phyloP scores from a whole-genome alignment of 2,797 vertebrate species.

The Channa striata region DNA sequence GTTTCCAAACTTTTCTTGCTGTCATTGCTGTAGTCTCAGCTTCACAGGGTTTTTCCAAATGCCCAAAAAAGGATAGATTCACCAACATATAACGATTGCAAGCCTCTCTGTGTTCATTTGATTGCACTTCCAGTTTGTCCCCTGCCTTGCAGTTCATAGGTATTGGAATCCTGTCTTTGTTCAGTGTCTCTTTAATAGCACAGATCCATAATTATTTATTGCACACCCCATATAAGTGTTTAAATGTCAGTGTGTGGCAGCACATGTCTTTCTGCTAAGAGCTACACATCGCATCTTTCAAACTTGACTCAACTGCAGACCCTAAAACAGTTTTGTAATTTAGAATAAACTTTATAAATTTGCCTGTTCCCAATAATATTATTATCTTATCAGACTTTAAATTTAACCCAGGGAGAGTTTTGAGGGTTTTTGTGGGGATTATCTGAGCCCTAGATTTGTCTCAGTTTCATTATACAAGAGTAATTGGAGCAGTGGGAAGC shows the following conservation, averaged over 20 bases:
- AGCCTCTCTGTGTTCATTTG: conserved; percentile 47
- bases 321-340: conserved; percentile 27
- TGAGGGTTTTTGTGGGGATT: no score
- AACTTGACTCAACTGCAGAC: conserved; percentile 12
- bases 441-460: conserved; percentile 50
- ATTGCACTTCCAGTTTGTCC: conserved; percentile 29
- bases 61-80: conserved; percentile 81
- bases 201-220: conserved; percentile 51
- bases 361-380: conserved; percentile 18
- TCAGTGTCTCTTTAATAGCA: conserved; percentile 40
- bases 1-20: conserved; percentile 37
- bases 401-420: conserved; percentile 43
- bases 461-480: conserved; percentile 53
- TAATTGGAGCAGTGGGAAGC: conserved; percentile 48
- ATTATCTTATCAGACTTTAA: conserved; percentile 41
- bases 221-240: conserved; percentile 37
- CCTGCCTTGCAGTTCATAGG: conserved; percentile 15
- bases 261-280: conserved; percentile 22
- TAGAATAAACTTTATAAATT: conserved; percentile 45
- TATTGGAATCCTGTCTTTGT: conserved; percentile 38
- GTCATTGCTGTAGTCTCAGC: conserved; percentile 45
- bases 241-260: conserved; percentile 39
- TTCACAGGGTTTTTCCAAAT: conserved; percentile 60
- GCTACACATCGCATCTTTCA: conserved; percentile 10
- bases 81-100: conserved; percentile 51